Base-by-base conservation (phyloP, 2,113 vertebrate genomes). In the Neopipo cinnamomea region DNA sequence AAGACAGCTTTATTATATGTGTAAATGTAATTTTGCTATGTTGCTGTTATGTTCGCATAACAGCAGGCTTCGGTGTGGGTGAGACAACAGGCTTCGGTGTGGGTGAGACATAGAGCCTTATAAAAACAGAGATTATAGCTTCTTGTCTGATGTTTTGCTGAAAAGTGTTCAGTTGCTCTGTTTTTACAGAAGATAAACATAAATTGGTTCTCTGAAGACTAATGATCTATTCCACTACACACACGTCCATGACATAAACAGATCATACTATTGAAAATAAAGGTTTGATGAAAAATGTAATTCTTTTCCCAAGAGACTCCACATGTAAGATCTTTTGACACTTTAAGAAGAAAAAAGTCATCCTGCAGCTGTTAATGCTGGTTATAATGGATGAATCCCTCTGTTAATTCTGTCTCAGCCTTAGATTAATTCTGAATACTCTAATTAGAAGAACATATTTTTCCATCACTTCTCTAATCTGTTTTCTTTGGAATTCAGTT, bases 11-110 rank as follows among this genome's bases (percentile, higher is more conserved):
- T 95, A 88, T 91, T 94, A 85, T 88, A 67, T 79, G 88, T 90
- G 91, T 94, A 95, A 94, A 92, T 96, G 95, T 96, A 91, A 86
- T 79, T 95, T 93, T 96, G 90, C 70, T 93, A 84, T 95, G 67
- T 94, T 85, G 67, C 66, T 93, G 88, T 95, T 85, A 84, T 75
- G 59, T 92, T 88, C 66, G 46, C 80, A 39, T 85, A 47, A 74
- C 76, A 80, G 20, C 73, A 94, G 90, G 53, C 81, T 94, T n/a
- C n/a, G n/a, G n/a, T n/a, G n/a, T n/a, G n/a, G n/a, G n/a, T n/a
- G 14, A 88, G 50, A 74, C 76, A 80, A 22, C 73, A 94, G 90
- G 53, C 81, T 94, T 96, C 89, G 39, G 49, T 89, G 67, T 93
- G 85, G 67, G 50, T 88, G 66, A 90, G 80, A 95, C 7, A 5